These are phyloP conservation scores for Hafferia zeledoni DNA, from an alignment of 2,797 vertebrate genomes.

Conservation along the genomic window DNA sequence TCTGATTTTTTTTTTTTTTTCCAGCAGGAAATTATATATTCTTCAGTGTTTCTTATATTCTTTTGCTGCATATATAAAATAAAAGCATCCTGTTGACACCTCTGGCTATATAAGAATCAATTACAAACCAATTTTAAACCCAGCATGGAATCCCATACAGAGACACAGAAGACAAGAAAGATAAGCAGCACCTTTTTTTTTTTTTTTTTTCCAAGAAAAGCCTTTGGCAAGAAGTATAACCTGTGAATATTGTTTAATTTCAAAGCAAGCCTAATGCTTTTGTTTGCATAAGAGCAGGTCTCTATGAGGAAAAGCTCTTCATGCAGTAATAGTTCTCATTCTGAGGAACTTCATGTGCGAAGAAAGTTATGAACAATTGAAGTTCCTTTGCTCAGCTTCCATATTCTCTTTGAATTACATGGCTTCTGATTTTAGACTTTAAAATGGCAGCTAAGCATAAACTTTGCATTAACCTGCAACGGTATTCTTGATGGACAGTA, in stretches of 20 bases:
- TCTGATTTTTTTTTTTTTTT: neutral
- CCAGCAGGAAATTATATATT: neutral
- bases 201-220: neutral
- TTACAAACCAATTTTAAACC: slow-evolving; percentile 51
- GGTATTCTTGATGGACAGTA: neutral
- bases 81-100: slow-evolving; percentile 15
- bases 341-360: neutral
- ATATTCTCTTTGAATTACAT: neutral
- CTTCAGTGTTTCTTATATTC: neutral
- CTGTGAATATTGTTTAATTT: slow-evolving; percentile 30
- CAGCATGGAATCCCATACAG: neutral
- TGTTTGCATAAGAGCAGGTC: neutral
- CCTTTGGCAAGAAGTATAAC: neutral
- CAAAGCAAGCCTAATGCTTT: slow-evolving; percentile 16
- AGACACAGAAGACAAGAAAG: slow-evolving; percentile 6
- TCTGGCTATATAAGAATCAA: slow-evolving; percentile 46
- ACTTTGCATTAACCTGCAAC: neutral
- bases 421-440: neutral
- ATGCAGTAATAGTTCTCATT: neutral
- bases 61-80: neutral
- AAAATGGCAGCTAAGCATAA: neutral
- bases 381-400: neutral
- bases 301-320: neutral
- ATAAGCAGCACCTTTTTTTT: neutral
- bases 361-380: neutral